Evolutionary conservation across 2,888 invertebrate genomes (phyloP), one percentile per base, ranked within the genome.

Genomic region (Cyclophora albipunctata): DNA sequence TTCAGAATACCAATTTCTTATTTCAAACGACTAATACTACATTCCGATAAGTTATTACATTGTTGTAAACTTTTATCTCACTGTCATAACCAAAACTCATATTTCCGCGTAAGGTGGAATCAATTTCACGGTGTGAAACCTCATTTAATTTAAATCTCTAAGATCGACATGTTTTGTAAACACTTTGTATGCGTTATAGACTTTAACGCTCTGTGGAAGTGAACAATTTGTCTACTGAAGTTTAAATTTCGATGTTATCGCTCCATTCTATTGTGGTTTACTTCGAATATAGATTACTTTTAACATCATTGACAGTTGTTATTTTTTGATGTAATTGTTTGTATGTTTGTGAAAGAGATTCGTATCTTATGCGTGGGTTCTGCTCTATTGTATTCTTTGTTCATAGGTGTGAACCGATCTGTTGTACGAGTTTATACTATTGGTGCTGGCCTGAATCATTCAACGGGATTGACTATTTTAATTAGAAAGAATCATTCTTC

Each of bases 91-190:
- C 20, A 20, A 20, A 20, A 20, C 20, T 20, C 20, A 20, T 2
- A 20, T 37, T 74, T 71, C 69, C 61, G 45, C 49, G 67, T 69
- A 74, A 63, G 58, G 60, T 47, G 50, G 75, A 78, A 78, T 80
- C 81, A 81, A 83, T 84, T 86, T 84, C 80, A 84, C 71, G 75
- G 71, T 69, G 73, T 71, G 74, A 69, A 68, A 64, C 62, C 63
- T 62, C 62, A 62, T 72, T 78, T 69, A 65, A 73, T 73, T 71
- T 67, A 68, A 72, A 68, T 71, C 68, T 52, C 50, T 51, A 51
- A 70, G 71, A 78, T 75, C 78, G 85, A 80, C 84, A 81, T 87
- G 81, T 87, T 87, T 85, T 80, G 83, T 76, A 85, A 87, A 86
- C 79, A 86, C 68, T 5, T 37, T 37, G 37, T 37, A 37, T 5